Evolutionary conservation across 1,140 invertebrate genomes (phyloP), one percentile per base, ranked within the genome.

Genomic region (Fopius arisanus): DNA sequence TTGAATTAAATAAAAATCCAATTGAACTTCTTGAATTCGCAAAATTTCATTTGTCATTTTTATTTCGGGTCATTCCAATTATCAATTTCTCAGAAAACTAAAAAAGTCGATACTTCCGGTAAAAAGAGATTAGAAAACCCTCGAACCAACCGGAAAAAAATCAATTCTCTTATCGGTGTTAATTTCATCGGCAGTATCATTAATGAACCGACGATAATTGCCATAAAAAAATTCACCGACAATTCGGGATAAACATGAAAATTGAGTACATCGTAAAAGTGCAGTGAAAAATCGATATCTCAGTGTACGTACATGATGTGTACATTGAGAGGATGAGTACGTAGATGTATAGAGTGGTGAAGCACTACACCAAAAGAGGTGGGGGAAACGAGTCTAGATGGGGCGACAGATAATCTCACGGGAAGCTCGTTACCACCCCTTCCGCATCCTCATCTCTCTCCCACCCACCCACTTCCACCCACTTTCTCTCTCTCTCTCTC

Each of bases 211-310:
- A 2, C 16, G 1, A 48, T 16, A 48, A 48, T 26, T 23, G 7
- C 10, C 54, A 19, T 59, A 3, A 48, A 48, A 48, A 48, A 48
- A 48, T 12, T 48, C 43, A 48, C 16, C 43, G 2, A 14, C n/a
- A 48, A 59, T 59, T 23, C 3, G 9, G 12, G 2, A 3, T 5
- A 12, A 59, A 26, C 23, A 26, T 28, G 54, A 59, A 28, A 59
- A 59, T 59, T 59, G 26, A 59, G 6, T 59, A 28, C 23, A 59
- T 28, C 54, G 54, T 59, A 26, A 59, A 59, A 59, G 21, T 59
- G 3, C 21, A 59, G 54, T 23, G 54, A 59, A 48, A 70, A 74
- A 84, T 86, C 84, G 82, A 86, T 86, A 86, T 82, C 84, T 81
- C 23, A 59, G 23, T 59, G 43, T 51, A 59, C 26, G 14, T 12